Evolutionary conservation across 1,140 invertebrate genomes (phyloP).

Genomic region (Pararge aegeria): DNA sequence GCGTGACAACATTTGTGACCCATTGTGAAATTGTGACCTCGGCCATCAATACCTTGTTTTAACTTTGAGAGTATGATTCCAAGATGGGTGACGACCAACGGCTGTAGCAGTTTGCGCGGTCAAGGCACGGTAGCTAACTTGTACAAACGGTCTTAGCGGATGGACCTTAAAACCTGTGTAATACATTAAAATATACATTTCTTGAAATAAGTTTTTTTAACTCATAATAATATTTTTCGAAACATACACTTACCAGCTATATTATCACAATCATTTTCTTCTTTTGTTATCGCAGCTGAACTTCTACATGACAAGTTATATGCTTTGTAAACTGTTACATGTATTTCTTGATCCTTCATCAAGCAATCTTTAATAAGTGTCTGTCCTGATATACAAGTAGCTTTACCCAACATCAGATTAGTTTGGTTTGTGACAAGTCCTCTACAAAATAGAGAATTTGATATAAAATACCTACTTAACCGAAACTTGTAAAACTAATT

Average conservation of each 20-base stretch:
- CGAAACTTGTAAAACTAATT: no score
- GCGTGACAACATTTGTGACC: no score
- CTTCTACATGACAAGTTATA: constrained; percentile 57
- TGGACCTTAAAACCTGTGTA: constrained; percentile 57
- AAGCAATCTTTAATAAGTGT: constrained; percentile 42
- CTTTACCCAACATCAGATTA: constrained; percentile 32
- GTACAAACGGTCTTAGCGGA: constrained; percentile 53
- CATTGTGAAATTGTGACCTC: no score
- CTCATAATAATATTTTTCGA: not conserved
- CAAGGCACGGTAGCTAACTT: constrained; percentile 44
- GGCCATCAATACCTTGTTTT: no score
- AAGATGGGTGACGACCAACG: constrained; percentile 61
- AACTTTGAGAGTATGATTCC: constrained; percentile 62
- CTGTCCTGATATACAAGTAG: constrained; percentile 41
- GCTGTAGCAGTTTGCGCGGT: constrained; percentile 44
- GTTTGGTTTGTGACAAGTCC: constrained; percentile 42
- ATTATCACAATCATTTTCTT: constrained; percentile 38
- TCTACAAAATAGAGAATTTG: constrained; percentile 34
- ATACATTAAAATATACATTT: not conserved
- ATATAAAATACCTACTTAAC: no score
- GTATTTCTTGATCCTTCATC: constrained; percentile 55
- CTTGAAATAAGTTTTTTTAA: not conserved
- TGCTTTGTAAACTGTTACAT: constrained; percentile 50
- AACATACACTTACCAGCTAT: constrained; percentile 52
- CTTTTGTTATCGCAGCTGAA: constrained; percentile 31